phyloP scores from a whole-genome alignment of 2,888 invertebrate genomes.

The Orthosia incerta region DNA sequence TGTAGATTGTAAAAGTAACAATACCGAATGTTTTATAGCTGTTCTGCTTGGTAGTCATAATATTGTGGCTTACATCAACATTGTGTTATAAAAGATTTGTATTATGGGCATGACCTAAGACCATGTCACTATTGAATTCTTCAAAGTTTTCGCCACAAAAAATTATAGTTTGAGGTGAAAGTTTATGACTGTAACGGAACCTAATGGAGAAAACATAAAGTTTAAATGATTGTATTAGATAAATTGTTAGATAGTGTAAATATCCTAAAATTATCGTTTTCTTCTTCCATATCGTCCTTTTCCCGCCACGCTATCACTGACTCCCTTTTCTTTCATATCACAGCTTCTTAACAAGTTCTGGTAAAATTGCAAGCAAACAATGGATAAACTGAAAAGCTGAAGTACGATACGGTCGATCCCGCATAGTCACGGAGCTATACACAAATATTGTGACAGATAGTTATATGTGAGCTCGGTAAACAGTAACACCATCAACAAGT shows the following conservation, averaged over 20 bases:
- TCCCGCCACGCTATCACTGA: no score
- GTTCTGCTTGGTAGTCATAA: constrained; percentile 28
- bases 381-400: neutral
- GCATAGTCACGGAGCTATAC: neutral
- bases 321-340: no score
- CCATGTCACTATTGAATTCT: neutral
- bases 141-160: no score
- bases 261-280: neutral
- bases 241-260: neutral
- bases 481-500: constrained; percentile 59
- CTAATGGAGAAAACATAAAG: neutral
- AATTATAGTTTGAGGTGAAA: neutral
- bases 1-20: constrained; percentile 38
- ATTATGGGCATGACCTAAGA: neutral
- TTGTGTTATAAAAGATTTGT: neutral
- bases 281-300: no score
- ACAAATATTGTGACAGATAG: constrained; percentile 41
- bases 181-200: neutral
- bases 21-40: constrained; percentile 36
- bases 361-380: neutral
- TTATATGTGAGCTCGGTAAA: constrained; percentile 31
- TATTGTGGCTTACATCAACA: constrained; percentile 1
- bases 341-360: neutral
- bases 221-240: neutral
- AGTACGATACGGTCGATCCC: neutral